phyloP scores from a whole-genome alignment of 1,140 invertebrate genomes.

The Tenebrio molitor region DNA sequence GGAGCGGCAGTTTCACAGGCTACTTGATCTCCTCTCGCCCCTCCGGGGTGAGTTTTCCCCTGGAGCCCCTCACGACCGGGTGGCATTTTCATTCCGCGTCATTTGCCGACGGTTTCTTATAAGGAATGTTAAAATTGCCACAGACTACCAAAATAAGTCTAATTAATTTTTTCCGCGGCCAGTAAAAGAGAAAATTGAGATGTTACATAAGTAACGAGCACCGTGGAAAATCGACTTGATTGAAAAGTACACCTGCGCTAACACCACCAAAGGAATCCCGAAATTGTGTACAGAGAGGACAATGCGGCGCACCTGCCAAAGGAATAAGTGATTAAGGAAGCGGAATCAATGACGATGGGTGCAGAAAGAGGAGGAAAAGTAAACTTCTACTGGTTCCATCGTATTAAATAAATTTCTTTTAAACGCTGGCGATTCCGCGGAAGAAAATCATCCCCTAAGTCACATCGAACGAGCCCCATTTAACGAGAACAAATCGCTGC shows the following conservation, averaged over 20 bases:
- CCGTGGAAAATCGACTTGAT: constrained; percentile 30
- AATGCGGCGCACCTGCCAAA: constrained; percentile 3
- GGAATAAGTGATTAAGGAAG: no score
- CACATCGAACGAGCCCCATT: constrained; percentile 21
- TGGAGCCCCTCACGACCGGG: neutral
- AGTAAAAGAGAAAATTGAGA: neutral
- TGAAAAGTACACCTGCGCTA: constrained; percentile 23
- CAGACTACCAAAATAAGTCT: neutral
- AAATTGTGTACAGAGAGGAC: neutral
- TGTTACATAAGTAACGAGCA: constrained; percentile 15
- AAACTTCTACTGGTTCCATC: constrained; percentile 1
- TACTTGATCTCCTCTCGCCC: constrained; percentile 46
- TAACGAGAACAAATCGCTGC: constrained; percentile 51
- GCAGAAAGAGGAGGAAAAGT: neutral
- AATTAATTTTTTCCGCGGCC: constrained; percentile 1
- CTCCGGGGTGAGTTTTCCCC: constrained; percentile 26
- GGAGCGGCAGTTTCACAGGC: constrained; percentile 53
- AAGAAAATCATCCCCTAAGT: constrained; percentile 26
- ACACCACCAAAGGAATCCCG: neutral
- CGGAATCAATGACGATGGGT: constrained; percentile 3
- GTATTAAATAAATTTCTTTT: constrained; percentile 22
- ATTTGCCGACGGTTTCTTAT: constrained; percentile 20
- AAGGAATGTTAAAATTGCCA: constrained; percentile 20
- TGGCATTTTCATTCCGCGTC: constrained; percentile 37
- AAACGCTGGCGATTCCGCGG: constrained; percentile 10